Percentiles rank a stretch among this genome's conserved stretches.
phyloP scores from a whole-genome alignment of 2,797 vertebrate species.

The Balearica regulorum region DNA sequence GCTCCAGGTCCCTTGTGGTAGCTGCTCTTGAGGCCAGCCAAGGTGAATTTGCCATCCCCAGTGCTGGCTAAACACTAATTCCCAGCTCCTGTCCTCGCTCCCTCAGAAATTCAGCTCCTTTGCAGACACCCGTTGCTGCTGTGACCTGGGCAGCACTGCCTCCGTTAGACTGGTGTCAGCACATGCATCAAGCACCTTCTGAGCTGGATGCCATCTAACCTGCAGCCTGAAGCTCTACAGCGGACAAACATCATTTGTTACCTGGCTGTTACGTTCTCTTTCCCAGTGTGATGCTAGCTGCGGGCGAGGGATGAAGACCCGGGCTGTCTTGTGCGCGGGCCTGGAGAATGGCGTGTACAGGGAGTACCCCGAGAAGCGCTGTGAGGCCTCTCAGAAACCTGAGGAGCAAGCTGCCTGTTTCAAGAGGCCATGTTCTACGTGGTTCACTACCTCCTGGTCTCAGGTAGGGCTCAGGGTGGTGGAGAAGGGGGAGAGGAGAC shows the following conservation, averaged over 20 bases:
- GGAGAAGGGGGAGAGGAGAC: neutral
- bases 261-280: neutral
- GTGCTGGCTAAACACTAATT: neutral
- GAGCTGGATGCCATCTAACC: neutral
- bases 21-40: neutral
- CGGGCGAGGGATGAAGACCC: conserved; percentile 76
- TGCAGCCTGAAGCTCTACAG: neutral
- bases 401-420: conserved; percentile 77
- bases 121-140: neutral
- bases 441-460: conserved; percentile 88
- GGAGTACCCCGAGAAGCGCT: conserved; percentile 77
- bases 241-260: fast-evolving
- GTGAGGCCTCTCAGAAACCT: conserved; percentile 68
- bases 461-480: conserved; percentile 73
- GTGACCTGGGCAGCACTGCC: neutral
- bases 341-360: conserved; percentile 79
- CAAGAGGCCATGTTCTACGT: conserved; percentile 83
- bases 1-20: neutral
- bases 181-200: neutral
- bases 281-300: conserved; percentile 80
- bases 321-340: conserved; percentile 79
- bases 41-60: neutral
- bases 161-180: neutral
- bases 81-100: neutral
- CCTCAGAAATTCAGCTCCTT: neutral